Evolutionary conservation across 2,113 vertebrate genomes (phyloP).

Genomic region (Sclerurus mexicanus): DNA sequence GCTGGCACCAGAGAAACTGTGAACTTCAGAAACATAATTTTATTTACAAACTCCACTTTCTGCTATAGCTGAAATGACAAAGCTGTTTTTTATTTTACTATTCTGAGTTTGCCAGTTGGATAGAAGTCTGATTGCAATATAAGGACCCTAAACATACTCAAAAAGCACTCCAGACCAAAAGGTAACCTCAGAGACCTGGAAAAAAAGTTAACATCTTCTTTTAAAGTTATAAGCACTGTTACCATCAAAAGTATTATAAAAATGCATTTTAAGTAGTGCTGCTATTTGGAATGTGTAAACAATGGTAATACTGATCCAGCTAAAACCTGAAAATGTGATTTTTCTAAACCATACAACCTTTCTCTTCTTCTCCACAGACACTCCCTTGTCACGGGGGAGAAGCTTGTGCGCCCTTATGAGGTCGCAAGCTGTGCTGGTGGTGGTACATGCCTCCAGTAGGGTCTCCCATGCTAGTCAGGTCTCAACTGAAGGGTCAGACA

Average conservation of each 20-base stretch:
- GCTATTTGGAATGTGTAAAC: neutral
- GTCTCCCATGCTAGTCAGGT: too few species aligned
- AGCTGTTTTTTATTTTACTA: constrained; percentile 17
- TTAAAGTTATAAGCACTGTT: constrained; percentile 27
- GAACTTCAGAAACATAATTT: constrained; percentile 55
- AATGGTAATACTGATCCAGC: constrained; percentile 10
- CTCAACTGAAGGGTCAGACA: too few species aligned
- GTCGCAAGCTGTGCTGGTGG: too few species aligned
- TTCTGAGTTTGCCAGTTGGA: constrained; percentile 16
- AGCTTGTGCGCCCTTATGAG: too few species aligned
- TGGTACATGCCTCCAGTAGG: too few species aligned
- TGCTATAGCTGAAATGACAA: constrained; percentile 37
- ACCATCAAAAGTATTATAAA: neutral
- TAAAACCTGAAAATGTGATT: neutral
- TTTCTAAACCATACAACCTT: too few species aligned
- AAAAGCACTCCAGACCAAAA: constrained; percentile 53
- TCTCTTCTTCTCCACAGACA: too few species aligned
- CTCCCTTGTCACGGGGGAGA: too few species aligned
- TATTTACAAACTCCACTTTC: constrained; percentile 45
- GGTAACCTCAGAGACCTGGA: constrained; percentile 78
- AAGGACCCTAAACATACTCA: constrained; percentile 49
- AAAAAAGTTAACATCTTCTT: constrained; percentile 25
- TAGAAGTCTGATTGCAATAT: constrained; percentile 44
- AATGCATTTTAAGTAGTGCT: neutral
- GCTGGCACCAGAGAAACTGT: constrained; percentile 60